These are phyloP conservation scores for Hippotragus niger DNA, from an alignment of 2,113 vertebrate genomes.

Conservation along the genomic window DNA sequence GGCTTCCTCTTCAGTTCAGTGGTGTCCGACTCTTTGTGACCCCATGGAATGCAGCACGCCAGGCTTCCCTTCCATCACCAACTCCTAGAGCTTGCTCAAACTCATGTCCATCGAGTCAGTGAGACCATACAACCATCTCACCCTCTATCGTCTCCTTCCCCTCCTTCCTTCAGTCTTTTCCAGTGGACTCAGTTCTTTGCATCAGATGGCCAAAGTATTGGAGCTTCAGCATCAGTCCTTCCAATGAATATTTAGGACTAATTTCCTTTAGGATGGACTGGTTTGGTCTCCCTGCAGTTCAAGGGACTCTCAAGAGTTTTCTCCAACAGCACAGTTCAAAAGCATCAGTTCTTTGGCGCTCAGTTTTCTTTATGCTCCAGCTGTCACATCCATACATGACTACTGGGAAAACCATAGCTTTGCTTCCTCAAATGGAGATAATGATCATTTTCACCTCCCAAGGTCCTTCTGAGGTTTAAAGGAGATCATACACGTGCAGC, in stretches of 20 bases:
- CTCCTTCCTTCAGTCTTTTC: neutral
- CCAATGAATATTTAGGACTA: neutral
- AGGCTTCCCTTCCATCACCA: neutral
- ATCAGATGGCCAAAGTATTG: neutral
- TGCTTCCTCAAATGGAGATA: neutral
- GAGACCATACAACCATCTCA: neutral
- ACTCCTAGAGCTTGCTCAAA: neutral
- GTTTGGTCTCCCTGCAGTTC: neutral
- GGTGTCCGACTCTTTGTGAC: accelerated
- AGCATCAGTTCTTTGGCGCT: neutral
- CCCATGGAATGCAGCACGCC: neutral
- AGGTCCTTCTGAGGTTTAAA: neutral
- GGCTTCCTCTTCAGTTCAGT: neutral
- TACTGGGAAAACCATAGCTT: neutral
- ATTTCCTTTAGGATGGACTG: neutral
- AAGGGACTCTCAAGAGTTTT: neutral
- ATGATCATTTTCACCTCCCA: neutral
- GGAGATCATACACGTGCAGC: accelerated
- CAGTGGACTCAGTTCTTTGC: neutral
- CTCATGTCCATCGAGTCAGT: neutral
- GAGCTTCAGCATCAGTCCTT: neutral
- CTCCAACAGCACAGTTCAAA: neutral
- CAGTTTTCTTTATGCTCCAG: neutral
- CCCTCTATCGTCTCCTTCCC: neutral
- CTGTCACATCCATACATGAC: neutral